Conservation (phyloP, 2,888 invertebrate genomes). For the Odontothrips loti region DNA sequence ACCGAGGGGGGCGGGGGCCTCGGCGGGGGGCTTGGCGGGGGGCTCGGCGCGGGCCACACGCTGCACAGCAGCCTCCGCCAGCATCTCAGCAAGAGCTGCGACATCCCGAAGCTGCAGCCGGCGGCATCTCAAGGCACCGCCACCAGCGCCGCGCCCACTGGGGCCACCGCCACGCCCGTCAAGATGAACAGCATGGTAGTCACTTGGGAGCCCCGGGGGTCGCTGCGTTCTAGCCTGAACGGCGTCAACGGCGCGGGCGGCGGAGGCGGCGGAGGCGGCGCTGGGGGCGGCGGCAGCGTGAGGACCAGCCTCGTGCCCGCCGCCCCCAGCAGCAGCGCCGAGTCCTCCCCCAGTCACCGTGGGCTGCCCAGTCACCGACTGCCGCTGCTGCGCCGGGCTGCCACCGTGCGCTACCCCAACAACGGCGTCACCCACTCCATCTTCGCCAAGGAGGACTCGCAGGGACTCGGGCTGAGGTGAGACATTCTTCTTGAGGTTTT, state of each 20-base stretch:
- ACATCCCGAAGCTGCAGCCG: conserved; percentile 35
- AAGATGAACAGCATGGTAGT: conserved; percentile 54
- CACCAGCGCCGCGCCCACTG: conserved; percentile 39
- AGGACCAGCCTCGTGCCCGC: conserved; percentile 59
- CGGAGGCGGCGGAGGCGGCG: conserved; percentile 53
- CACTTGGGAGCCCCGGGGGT: conserved; percentile 67
- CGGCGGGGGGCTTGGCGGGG: not conserved
- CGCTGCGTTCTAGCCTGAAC: conserved; percentile 46
- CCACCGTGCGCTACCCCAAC: conserved; percentile 55
- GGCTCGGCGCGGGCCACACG: conserved; percentile 47
- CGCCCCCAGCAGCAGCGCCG: not conserved
- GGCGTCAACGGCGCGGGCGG: conserved; percentile 33
- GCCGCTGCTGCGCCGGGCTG: conserved; percentile 55
- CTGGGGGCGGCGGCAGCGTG: conserved; percentile 52
- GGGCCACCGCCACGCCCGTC: conserved; percentile 39
- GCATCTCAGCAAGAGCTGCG: conserved; percentile 36
- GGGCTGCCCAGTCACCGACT: conserved; percentile 44
- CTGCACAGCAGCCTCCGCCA: conserved; percentile 44
- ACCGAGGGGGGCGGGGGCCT: not conserved
- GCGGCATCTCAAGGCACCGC: conserved; percentile 41
- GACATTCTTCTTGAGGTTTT: too few relatives aligned
- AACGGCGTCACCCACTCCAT: conserved; percentile 38
- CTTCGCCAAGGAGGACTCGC: conserved; percentile 1
- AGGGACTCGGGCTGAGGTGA: not conserved
- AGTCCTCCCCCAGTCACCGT: conserved; percentile 39